A percentile compares a stretch with the other conserved stretches of the same genome.
phyloP scores from a whole-genome alignment of 2,797 vertebrate species.

The Amblyraja radiata region DNA sequence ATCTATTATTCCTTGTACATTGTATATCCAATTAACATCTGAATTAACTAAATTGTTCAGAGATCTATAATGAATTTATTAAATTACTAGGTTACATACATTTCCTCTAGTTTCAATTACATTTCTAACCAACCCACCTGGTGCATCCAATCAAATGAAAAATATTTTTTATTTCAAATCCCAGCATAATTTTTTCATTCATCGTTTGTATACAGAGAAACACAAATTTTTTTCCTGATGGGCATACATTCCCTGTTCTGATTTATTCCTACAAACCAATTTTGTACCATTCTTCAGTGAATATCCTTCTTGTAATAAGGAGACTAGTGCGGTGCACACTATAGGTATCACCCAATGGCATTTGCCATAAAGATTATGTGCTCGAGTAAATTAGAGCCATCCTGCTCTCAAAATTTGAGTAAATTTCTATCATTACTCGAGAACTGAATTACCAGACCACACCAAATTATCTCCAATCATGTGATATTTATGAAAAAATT shows the following conservation, averaged over 20 bases:
- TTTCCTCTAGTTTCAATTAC: background rate
- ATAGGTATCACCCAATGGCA: background rate
- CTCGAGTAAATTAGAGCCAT: background rate
- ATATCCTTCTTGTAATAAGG: background rate
- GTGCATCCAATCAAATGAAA: background rate
- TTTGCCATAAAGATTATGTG: background rate
- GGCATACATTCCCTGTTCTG: background rate
- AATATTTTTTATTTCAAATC: background rate
- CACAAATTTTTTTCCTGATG: background rate
- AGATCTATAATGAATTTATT: background rate
- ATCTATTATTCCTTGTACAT: too few relatives aligned
- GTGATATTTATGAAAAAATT: background rate
- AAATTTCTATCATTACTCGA: background rate
- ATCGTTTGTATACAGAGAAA: background rate
- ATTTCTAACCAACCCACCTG: too few relatives aligned
- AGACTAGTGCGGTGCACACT: background rate
- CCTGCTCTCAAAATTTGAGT: background rate
- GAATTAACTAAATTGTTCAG: too few relatives aligned
- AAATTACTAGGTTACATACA: background rate
- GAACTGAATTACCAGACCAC: background rate
- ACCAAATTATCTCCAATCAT: background rate
- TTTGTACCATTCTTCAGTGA: background rate
- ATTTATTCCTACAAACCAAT: background rate
- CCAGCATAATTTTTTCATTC: background rate
- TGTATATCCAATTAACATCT: too few relatives aligned